Conservation (phyloP, 2,797 vertebrate species). For the Choloepus didactylus region DNA sequence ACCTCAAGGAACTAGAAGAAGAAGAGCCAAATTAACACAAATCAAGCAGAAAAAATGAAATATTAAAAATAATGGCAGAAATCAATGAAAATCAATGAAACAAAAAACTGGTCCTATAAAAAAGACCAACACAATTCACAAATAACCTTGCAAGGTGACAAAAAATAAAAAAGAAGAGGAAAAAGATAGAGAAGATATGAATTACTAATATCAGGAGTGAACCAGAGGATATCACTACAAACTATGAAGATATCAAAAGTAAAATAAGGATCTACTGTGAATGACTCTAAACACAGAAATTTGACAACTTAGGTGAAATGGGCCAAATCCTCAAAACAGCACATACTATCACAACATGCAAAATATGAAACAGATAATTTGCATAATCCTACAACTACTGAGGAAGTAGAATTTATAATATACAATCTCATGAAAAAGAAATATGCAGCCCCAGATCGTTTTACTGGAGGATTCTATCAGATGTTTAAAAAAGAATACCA, state of each 20-base stretch:
- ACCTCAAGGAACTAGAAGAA: not conserved
- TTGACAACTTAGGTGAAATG: not conserved
- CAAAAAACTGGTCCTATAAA: not conserved
- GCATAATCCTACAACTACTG: not conserved
- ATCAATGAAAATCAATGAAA: not conserved
- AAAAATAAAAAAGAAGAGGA: not conserved
- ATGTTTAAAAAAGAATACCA: not conserved
- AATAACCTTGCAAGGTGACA: not conserved
- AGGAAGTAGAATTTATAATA: not conserved
- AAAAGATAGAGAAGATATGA: not conserved
- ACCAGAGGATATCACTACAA: not conserved
- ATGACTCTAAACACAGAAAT: not conserved
- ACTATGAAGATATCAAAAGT: not conserved
- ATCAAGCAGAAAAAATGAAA: not conserved
- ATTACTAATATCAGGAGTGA: not conserved
- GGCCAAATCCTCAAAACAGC: not conserved
- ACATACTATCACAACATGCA: not conserved
- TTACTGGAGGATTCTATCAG: not conserved
- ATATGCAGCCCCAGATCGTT: not conserved
- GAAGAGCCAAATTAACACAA: not conserved
- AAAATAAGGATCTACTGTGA: not conserved
- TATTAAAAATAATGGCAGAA: not conserved
- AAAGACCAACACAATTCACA: not conserved
- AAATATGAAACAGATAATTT: not conserved
- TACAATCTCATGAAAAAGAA: not conserved